phyloP scores from a whole-genome alignment of 2,888 invertebrate species.

The Ramazzottius varieornatus region DNA sequence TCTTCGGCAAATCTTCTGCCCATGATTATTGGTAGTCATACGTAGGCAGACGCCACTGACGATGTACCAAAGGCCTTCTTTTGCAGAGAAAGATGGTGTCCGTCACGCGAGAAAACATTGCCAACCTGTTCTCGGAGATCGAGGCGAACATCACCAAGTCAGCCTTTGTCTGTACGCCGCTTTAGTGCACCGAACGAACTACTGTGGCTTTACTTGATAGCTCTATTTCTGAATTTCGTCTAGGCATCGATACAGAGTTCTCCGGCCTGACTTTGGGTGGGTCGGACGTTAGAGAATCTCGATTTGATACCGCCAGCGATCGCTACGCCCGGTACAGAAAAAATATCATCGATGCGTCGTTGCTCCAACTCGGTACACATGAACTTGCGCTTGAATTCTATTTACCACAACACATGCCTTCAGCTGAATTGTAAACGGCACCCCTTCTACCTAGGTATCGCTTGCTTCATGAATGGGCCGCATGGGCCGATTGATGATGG shows the following conservation, averaged over 20 bases:
- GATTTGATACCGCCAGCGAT: not conserved
- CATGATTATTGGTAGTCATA: no score
- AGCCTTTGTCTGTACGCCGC: not conserved
- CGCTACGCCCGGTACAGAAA: not conserved
- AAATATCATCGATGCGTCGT: not conserved
- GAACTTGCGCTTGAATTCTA: no score
- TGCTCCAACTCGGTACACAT: not conserved
- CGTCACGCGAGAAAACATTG: not conserved
- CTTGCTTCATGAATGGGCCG: not conserved
- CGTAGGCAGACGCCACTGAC: no score
- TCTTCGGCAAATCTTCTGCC: no score
- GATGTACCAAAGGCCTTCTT: no score
- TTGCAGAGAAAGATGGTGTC: not conserved
- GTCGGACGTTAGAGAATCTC: not conserved
- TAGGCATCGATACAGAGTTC: not conserved
- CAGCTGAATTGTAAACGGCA: not conserved
- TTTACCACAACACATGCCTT: not conserved
- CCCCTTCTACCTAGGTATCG: not conserved
- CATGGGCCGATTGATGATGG: no score
- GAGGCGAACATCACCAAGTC: not conserved
- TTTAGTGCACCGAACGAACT: not conserved
- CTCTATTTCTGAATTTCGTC: not conserved
- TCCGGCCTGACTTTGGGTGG: not conserved
- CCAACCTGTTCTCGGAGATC: not conserved
- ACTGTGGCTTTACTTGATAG: not conserved